Evolutionary conservation across 2,113 vertebrate species (phyloP).

Genomic region (Eonycteris spelaea): DNA sequence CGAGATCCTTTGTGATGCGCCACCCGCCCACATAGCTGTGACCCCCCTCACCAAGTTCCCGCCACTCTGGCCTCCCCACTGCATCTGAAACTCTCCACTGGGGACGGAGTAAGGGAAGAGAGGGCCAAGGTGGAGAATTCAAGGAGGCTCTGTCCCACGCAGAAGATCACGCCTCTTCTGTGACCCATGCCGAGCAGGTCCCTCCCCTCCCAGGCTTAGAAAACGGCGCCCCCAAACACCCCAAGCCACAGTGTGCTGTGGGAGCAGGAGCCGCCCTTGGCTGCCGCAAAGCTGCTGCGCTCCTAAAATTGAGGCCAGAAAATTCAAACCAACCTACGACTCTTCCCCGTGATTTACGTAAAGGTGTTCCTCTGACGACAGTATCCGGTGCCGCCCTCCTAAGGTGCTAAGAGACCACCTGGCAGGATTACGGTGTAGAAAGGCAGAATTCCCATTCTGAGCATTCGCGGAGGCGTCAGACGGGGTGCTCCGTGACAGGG

Average conservation of each 20-base stretch:
- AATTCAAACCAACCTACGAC: background rate
- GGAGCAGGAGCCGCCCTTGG: no score
- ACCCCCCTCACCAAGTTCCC: background rate
- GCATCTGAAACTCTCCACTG: background rate
- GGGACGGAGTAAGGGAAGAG: background rate
- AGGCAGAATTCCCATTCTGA: background rate
- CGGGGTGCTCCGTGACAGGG: background rate
- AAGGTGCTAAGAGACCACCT: background rate
- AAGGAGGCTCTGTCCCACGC: background rate
- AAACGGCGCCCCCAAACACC: background rate
- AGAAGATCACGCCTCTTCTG: background rate
- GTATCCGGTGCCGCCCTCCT: background rate
- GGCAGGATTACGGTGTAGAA: background rate
- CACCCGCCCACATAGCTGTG: rapidly evolving
- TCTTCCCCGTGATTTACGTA: no score
- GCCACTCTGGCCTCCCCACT: background rate
- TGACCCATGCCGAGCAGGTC: background rate
- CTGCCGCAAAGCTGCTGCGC: background rate
- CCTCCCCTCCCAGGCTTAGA: background rate
- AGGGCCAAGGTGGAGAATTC: rapidly evolving
- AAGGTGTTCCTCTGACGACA: background rate
- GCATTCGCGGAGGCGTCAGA: background rate
- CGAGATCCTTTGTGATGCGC: no score
- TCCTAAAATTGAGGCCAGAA: background rate
- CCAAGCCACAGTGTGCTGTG: rapidly evolving